These are phyloP conservation scores for Idaea aversata DNA, from an alignment of 2,888 invertebrate species.

Conservation along the genomic window DNA sequence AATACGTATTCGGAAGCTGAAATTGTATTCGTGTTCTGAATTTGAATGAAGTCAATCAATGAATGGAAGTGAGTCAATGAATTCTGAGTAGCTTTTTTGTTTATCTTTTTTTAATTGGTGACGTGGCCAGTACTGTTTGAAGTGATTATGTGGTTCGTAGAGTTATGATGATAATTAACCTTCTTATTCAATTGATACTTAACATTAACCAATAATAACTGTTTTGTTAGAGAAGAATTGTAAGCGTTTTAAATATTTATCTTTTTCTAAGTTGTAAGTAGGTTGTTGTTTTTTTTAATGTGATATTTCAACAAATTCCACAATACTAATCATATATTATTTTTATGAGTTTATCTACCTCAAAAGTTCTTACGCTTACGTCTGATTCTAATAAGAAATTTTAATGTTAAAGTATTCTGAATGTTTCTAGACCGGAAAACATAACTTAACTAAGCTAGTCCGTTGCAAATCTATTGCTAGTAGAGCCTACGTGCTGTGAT, in stretches of 20 bases:
- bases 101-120: constrained; percentile 31
- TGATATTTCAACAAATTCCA: no score
- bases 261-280: no score
- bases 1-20: constrained; percentile 62
- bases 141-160: background rate
- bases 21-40: constrained; percentile 54
- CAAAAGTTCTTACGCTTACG: background rate
- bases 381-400: background rate
- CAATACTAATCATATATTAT: no score
- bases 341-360: background rate
- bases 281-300: no score
- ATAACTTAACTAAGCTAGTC: constrained; percentile 24
- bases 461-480: constrained; percentile 49
- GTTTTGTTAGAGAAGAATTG: background rate
- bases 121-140: background rate
- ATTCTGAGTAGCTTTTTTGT: constrained; percentile 36
- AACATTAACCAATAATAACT: background rate
- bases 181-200: background rate
- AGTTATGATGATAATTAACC: background rate
- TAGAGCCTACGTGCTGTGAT: constrained; percentile 57
- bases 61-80: constrained; percentile 41
- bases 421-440: background rate
- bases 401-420: background rate
- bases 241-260: background rate
- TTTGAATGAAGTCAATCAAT: constrained; percentile 39